These are phyloP conservation scores for Atta texana DNA, from an alignment of 1,140 invertebrate species.

Conservation along the genomic window DNA sequence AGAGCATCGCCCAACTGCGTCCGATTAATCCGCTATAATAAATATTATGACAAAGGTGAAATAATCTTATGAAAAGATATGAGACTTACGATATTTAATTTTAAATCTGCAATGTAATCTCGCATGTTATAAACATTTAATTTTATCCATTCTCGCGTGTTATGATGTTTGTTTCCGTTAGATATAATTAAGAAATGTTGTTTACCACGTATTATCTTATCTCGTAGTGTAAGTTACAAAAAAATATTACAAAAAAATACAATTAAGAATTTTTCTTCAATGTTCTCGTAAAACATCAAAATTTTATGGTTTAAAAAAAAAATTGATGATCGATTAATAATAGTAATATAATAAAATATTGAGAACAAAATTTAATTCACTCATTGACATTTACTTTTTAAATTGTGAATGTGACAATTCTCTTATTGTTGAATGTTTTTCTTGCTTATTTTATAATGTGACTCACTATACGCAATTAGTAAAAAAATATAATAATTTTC, in stretches of 20 bases:
- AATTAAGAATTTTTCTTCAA: not conserved
- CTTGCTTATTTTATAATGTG: not conserved
- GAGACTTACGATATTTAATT: not conserved
- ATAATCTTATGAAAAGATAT: conserved; percentile 6
- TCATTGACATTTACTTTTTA: not conserved
- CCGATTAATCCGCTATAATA: conserved; percentile 95
- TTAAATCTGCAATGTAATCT: not conserved
- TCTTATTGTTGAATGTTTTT: not conserved
- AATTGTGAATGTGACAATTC: not conserved
- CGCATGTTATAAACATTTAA: not conserved
- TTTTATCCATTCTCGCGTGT: too few species aligned
- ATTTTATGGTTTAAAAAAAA: not conserved
- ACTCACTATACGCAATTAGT: not conserved
- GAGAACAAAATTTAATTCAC: not conserved
- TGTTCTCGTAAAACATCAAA: not conserved
- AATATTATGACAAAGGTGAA: not conserved
- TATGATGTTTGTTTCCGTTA: not conserved
- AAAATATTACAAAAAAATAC: not conserved
- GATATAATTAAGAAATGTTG: not conserved
- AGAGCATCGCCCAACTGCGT: conserved; percentile 97
- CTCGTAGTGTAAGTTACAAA: not conserved
- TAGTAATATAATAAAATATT: conserved; percentile 6
- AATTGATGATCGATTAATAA: conserved; percentile 4
- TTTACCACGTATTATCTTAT: conserved; percentile 48
- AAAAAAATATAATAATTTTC: not conserved